These are phyloP conservation scores for Drosophila obscura DNA, from an alignment of 1,140 invertebrate genomes.

Conservation along the genomic window DNA sequence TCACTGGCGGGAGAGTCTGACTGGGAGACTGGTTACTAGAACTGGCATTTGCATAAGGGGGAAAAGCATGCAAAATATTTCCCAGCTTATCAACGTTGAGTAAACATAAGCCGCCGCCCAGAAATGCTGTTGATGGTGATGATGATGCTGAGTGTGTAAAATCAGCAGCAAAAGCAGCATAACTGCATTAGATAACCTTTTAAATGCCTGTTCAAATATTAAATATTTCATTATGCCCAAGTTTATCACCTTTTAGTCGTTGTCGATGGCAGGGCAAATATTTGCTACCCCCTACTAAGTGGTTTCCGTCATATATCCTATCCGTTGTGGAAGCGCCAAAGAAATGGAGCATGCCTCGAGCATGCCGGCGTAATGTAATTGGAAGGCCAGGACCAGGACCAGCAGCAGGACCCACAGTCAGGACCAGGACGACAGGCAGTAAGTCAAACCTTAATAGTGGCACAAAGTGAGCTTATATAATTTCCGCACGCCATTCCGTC, in stretches of 20 bases:
- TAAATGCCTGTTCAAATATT: constrained; percentile 59
- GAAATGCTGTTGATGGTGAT: constrained; percentile 7
- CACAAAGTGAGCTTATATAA: constrained; percentile 69
- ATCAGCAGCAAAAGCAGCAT: not conserved
- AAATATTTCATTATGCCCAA: constrained; percentile 70
- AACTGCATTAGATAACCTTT: constrained; percentile 54
- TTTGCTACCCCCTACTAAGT: constrained; percentile 34
- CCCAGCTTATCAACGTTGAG: constrained; percentile 58
- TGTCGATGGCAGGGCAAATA: constrained; percentile 58
- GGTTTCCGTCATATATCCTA: constrained; percentile 14
- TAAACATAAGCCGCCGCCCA: constrained; percentile 40
- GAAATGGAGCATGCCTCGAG: constrained; percentile 52
- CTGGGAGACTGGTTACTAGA: constrained; percentile 3
- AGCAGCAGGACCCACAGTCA: constrained; percentile 17
- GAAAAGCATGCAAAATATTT: constrained; percentile 55
- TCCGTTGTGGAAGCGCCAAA: constrained; percentile 51
- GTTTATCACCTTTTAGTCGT: constrained; percentile 69
- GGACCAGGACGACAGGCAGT: constrained; percentile 15
- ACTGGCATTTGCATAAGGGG: constrained; percentile 45
- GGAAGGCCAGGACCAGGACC: constrained; percentile 26
- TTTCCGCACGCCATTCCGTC: constrained; percentile 58
- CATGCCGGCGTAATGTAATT: constrained; percentile 43
- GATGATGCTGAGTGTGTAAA: constrained; percentile 1
- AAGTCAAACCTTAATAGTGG: constrained; percentile 61
- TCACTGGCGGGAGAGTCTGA: constrained; percentile 4